These are phyloP conservation scores for Riptortus pedestris DNA, from an alignment of 1,140 invertebrate genomes.

Conservation along the genomic window DNA sequence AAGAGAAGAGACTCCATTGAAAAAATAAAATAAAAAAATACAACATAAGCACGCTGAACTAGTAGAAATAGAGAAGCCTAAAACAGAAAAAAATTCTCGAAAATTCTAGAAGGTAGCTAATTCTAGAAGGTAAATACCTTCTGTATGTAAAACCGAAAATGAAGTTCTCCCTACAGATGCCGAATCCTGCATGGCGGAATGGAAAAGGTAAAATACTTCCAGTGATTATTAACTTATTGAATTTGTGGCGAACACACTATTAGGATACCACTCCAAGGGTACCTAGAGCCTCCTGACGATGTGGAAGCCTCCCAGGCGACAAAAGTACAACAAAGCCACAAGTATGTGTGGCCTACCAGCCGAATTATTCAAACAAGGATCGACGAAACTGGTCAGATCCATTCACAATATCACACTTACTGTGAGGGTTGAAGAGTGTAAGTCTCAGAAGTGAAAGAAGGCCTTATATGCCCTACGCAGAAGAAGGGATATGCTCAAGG, in stretches of 20 bases:
- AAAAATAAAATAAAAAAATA: not conserved
- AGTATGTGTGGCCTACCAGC: not conserved
- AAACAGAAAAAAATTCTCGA: not conserved
- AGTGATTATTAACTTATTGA: not conserved
- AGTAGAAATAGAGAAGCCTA: not conserved
- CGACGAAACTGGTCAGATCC: not conserved
- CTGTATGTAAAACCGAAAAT: not conserved
- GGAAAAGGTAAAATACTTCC: slow-evolving; percentile 3
- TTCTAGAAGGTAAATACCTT: not conserved
- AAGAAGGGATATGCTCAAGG: slow-evolving; percentile 33
- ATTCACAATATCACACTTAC: not conserved
- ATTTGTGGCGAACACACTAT: not conserved
- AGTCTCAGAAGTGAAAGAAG: slow-evolving; percentile 31
- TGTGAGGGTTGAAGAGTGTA: slow-evolving; percentile 23
- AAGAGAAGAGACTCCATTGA: not conserved
- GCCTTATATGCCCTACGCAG: slow-evolving; percentile 29
- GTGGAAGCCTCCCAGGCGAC: not conserved
- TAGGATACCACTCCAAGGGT: not conserved
- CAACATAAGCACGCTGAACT: not conserved
- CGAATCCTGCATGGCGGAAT: not conserved
- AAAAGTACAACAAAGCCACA: not conserved
- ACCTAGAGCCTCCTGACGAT: no score
- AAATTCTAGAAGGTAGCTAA: not conserved
- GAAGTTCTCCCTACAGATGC: not conserved
- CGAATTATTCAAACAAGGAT: not conserved